These are phyloP conservation scores for Oncopodura yosiiana DNA, from an alignment of 1,140 invertebrate genomes.

Conservation along the genomic window DNA sequence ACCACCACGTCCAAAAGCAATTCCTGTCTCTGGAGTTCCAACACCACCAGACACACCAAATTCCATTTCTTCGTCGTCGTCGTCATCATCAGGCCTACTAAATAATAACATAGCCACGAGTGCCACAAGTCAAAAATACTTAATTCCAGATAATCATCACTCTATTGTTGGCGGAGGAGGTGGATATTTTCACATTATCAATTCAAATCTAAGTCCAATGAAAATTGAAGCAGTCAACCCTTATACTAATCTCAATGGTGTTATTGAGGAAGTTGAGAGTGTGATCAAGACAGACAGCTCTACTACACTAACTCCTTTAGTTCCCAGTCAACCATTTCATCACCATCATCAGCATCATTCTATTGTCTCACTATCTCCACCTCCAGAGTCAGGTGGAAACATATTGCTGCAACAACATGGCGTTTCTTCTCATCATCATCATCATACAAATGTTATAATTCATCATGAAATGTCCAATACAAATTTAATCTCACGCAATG, in stretches of 20 bases:
- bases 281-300: background rate
- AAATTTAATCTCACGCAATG: constrained; percentile 9
- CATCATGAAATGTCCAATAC: constrained; percentile 11
- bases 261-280: background rate
- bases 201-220: background rate
- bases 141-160: background rate
- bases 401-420: constrained; percentile 18
- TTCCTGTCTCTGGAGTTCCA: background rate
- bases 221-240: constrained; percentile 4
- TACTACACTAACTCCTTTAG: constrained; percentile 11
- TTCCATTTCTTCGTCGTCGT: constrained; percentile 38
- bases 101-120: constrained; percentile 30
- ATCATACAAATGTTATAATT: constrained; percentile 12
- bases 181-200: constrained; percentile 1
- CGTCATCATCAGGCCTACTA: constrained; percentile 35
- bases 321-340: constrained; percentile 21
- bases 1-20: constrained; percentile 22
- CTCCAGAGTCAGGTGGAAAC: background rate
- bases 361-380: background rate
- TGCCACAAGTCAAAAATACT: background rate
- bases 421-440: constrained; percentile 6
- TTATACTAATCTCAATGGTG: constrained; percentile 2
- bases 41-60: constrained; percentile 33
- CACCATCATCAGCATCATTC: background rate
- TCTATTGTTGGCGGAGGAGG: background rate